A percentile compares a stretch with the other conserved stretches of the same genome.
Evolutionary conservation across 2,888 invertebrate species (phyloP).

Genomic region (Poecilobothrus nobilitatus): DNA sequence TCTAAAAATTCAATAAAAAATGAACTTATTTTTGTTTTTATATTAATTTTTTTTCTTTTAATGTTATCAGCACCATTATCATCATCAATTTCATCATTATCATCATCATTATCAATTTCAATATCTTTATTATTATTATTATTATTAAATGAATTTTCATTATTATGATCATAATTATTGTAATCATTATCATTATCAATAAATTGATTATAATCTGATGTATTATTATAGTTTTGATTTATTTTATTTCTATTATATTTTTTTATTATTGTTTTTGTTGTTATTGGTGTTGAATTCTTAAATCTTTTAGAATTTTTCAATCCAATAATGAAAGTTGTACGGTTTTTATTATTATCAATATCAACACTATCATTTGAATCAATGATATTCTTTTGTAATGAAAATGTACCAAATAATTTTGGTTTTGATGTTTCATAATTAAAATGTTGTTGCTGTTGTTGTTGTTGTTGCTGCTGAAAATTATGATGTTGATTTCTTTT

Average conservation of each 20-base stretch:
- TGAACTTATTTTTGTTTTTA: constrained; percentile 29
- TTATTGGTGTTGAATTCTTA: not conserved
- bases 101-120: not conserved
- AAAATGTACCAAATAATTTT: not conserved
- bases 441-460: not conserved
- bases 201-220: not conserved
- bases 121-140: not conserved
- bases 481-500: not conserved
- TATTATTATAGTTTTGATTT: not conserved
- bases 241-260: not conserved
- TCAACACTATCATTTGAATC: not conserved
- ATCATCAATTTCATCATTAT: not conserved
- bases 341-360: not conserved
- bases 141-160: too few species aligned
- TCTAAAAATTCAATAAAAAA: constrained; percentile 40
- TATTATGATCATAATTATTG: not conserved
- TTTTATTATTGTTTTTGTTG: not conserved
- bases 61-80: not conserved
- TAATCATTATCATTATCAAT: not conserved
- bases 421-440: not conserved
- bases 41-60: constrained; percentile 18
- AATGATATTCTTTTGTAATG: not conserved
- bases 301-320: not conserved
- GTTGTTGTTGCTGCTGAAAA: not conserved
- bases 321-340: not conserved